phyloP scores from a whole-genome alignment of 2,113 vertebrate genomes.

The Microcebus murinus region DNA sequence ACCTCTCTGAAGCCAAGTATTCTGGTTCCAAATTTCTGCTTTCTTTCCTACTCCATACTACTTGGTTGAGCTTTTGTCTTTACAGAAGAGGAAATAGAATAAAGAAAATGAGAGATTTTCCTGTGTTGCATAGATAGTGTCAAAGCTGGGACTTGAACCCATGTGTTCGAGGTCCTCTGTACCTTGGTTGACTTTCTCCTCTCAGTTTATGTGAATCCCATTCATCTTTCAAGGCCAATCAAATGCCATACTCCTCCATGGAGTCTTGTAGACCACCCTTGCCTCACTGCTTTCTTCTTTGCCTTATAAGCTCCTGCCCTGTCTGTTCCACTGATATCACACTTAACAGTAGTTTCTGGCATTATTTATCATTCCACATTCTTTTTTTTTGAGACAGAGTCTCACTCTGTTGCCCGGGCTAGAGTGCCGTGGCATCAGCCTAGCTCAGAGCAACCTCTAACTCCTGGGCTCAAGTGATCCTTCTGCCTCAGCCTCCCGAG shows the following conservation, averaged over 20 bases:
- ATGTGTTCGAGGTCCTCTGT: not conserved
- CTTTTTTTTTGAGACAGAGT: not conserved
- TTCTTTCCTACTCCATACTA: not conserved
- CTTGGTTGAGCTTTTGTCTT: not conserved
- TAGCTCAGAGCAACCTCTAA: no score
- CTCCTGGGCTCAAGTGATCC: no score
- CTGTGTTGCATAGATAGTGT: not conserved
- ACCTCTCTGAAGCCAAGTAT: not conserved
- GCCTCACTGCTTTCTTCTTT: not conserved
- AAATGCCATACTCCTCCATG: not conserved
- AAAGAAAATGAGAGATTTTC: not conserved
- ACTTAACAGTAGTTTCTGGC: not conserved
- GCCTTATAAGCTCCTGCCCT: not conserved
- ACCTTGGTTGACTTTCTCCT: not conserved
- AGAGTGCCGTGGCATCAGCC: no score
- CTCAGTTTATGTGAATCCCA: not conserved
- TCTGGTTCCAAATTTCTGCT: not conserved
- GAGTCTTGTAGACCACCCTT: not conserved
- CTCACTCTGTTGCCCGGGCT: no score
- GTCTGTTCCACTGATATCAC: not conserved
- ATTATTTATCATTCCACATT: not conserved
- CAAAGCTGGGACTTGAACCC: not conserved
- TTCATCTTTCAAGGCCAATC: not conserved
- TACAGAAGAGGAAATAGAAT: not conserved
- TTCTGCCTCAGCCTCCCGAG: no score